Conservation (phyloP, 1,140 invertebrate genomes). For the Globodera ellingtonae region DNA sequence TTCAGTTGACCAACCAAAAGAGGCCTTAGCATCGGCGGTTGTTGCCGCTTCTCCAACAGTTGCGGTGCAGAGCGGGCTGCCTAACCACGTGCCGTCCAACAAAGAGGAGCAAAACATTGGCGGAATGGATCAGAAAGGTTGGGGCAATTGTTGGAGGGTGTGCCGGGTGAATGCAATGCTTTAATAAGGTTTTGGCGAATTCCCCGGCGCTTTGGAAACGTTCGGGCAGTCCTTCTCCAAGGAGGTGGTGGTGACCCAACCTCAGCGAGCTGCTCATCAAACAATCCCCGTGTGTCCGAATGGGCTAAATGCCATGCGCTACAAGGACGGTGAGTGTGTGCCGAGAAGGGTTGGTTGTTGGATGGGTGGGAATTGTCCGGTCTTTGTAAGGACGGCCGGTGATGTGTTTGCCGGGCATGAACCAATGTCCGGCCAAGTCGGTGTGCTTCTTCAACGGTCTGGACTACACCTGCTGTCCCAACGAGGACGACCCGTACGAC, state of each 20-base stretch:
- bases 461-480: conserved; percentile 64
- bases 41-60: not conserved
- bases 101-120: conserved; percentile 1
- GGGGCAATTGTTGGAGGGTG: not conserved
- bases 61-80: not conserved
- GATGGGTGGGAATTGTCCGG: not conserved
- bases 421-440: conserved; percentile 63
- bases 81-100: not conserved
- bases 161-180: not conserved
- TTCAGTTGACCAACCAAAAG: not conserved
- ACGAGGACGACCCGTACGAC: conserved; percentile 64
- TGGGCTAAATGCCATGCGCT: conserved; percentile 54
- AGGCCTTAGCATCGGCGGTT: not conserved
- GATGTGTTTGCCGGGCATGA: conserved; percentile 62
- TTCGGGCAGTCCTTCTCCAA: conserved; percentile 1
- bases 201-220: not conserved
- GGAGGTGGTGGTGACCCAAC: not conserved
- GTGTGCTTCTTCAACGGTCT: conserved; percentile 65
- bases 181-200: not conserved
- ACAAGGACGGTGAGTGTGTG: conserved; percentile 32
- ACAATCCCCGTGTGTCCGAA: conserved; percentile 45
- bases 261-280: not conserved
- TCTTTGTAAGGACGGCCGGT: conserved; percentile 49
- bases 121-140: conserved; percentile 16
- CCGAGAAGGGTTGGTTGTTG: not conserved